These are phyloP conservation scores for Ranitomeya variabilis DNA, from an alignment of 2,113 vertebrate species.

Conservation along the genomic window DNA sequence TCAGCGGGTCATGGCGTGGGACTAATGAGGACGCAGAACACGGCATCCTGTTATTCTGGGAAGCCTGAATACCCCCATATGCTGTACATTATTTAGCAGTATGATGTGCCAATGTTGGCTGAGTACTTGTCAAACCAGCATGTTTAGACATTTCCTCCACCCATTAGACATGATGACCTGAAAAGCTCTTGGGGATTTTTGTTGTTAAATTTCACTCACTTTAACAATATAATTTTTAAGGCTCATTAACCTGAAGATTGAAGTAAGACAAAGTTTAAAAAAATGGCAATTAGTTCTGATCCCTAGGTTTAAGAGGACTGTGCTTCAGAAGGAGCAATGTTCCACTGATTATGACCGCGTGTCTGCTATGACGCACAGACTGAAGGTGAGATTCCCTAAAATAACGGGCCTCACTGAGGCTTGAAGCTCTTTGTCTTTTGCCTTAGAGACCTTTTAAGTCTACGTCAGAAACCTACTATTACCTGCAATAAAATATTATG, in stretches of 20 bases:
- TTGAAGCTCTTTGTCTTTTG: too few relatives aligned
- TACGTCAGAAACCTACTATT: too few relatives aligned
- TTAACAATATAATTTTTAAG: too few relatives aligned
- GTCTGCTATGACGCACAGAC: too few relatives aligned
- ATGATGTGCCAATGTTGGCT: constrained; percentile 33
- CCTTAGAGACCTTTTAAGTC: too few relatives aligned
- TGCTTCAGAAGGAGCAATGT: neutral
- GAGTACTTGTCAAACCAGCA: constrained; percentile 23
- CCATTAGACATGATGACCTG: constrained; percentile 29
- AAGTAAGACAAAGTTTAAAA: neutral
- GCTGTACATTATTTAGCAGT: constrained; percentile 45
- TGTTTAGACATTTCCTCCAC: neutral
- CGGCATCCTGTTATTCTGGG: neutral
- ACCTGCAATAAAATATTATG: too few relatives aligned
- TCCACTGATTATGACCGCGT: neutral
- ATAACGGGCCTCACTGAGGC: too few relatives aligned
- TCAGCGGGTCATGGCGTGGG: constrained; percentile 30
- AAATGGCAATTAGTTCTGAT: neutral
- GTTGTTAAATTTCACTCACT: neutral
- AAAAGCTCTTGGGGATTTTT: neutral
- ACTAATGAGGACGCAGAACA: constrained; percentile 38
- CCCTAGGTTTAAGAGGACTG: neutral
- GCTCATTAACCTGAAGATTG: neutral
- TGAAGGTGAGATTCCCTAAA: too few relatives aligned
- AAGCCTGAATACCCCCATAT: constrained; percentile 1